Evolutionary conservation across 2,797 vertebrate species (phyloP), one percentile per base, ranked within the genome.

Genomic region (Microhierax caerulescens): DNA sequence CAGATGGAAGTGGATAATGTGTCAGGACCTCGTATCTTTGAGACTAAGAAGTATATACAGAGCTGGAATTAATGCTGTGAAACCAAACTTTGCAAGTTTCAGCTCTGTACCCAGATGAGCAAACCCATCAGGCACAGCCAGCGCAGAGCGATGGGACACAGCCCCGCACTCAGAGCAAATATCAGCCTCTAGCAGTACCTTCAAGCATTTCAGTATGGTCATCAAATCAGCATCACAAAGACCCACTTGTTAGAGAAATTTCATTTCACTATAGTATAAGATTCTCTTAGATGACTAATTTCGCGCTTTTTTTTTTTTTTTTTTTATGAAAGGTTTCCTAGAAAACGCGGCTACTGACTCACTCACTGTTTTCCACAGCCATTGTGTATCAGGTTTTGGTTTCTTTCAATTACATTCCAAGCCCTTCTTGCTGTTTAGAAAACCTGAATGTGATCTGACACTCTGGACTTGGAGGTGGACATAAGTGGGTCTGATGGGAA

Each of bases 371-470:
- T 92, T 90, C 80, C 90, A 39, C 43, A 65, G 39, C 85, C 63
- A 4, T 50, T 10, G 1, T 36, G 47, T n/a, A 54, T 63, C 36
- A 50, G 19, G 15, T 77, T 90, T 85, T 80, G 11, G 73, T 79
- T 90, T 81, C 37, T 61, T 78, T 72, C 54, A 68, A 11, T 36
- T 63, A 23, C 41, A 13, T 74, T 79, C 85, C 91, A 83, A 85
- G 36, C 7, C 39, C 48, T 59, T 19, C 17, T 39, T 70, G 39
- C 48, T 85, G n/a, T 34, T 83, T 45, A 83, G 45, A 70, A 91
- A 94, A 60, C 3, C 56, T 82, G 45, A 77, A 1, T 22, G 32
- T 47, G 16, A 60, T 56, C 75, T 3, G 9, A 74, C 19, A 22
- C 11, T 13, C 30, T 60, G 36, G 34, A 48, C 24, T 37, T 67